Percentiles rank a stretch among this genome's conserved stretches.
These are phyloP conservation scores for Anoplius nigerrimus DNA, from an alignment of 2,888 invertebrate species.

Conservation along the genomic window DNA sequence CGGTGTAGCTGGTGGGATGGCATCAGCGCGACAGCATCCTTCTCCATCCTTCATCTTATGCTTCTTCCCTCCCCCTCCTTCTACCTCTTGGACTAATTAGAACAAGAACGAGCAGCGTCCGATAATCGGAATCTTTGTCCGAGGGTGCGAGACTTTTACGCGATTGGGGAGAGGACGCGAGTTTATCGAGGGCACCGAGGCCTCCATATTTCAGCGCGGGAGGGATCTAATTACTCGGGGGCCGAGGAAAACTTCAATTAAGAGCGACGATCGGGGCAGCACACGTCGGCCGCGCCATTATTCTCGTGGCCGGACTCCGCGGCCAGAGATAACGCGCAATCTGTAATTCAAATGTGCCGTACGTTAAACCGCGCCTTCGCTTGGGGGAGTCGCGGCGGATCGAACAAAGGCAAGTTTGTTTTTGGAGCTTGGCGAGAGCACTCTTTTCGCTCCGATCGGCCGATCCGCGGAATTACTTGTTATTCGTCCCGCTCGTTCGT, in stretches of 20 bases:
- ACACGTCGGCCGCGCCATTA: slow-evolving; percentile 17
- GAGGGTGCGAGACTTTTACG: too few species aligned
- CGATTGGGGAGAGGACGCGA: too few species aligned
- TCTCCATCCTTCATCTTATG: too few species aligned
- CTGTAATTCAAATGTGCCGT: slow-evolving; percentile 29
- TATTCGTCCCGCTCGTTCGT: too few species aligned
- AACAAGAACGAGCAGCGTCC: too few species aligned
- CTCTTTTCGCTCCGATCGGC: not conserved
- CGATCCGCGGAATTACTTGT: not conserved
- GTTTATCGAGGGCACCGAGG: too few species aligned
- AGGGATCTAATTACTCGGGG: slow-evolving; percentile 30
- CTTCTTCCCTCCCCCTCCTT: too few species aligned
- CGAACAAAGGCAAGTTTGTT: slow-evolving; percentile 27
- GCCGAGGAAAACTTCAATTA: slow-evolving; percentile 33
- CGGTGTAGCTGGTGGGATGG: not conserved
- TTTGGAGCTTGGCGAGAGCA: slow-evolving; percentile 1
- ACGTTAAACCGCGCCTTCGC: not conserved
- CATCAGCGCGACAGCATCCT: not conserved
- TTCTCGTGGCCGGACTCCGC: slow-evolving; percentile 16
- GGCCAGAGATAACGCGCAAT: slow-evolving; percentile 30
- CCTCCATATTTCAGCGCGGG: not conserved
- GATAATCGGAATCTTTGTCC: too few species aligned
- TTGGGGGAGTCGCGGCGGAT: too few species aligned
- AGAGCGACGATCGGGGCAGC: slow-evolving; percentile 7
- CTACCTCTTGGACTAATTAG: too few species aligned